Conservation (phyloP, 2,888 invertebrate species). For the Drosophila formosana region DNA sequence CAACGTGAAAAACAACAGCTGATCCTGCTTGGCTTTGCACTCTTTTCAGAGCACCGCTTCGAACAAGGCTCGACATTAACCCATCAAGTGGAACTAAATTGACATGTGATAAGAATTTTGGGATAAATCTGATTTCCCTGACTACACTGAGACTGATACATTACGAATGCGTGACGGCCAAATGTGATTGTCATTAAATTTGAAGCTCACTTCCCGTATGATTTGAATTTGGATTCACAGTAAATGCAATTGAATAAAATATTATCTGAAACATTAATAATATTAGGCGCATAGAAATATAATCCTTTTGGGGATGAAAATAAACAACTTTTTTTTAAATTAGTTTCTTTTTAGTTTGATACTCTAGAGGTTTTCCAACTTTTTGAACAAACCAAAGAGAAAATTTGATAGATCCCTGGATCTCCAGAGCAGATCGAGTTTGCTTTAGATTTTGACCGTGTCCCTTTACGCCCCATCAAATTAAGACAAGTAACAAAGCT, state of each 20-base stretch:
- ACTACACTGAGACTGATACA: background rate
- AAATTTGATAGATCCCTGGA: too few species aligned
- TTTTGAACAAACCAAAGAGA: too few species aligned
- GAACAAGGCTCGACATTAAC: slow-evolving; percentile 35
- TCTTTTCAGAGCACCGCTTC: slow-evolving; percentile 15
- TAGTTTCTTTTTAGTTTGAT: too few species aligned
- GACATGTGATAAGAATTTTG: slow-evolving; percentile 72
- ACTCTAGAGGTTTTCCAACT: too few species aligned
- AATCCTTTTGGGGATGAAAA: too few species aligned
- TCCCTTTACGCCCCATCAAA: too few species aligned
- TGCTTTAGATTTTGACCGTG: too few species aligned
- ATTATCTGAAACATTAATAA: too few species aligned
- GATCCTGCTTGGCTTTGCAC: slow-evolving; percentile 63
- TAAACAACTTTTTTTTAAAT: too few species aligned
- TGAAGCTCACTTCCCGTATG: slow-evolving; percentile 2
- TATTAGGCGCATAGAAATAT: too few species aligned
- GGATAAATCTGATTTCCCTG: slow-evolving; percentile 28
- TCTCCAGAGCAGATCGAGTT: too few species aligned
- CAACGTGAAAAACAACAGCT: slow-evolving; percentile 76
- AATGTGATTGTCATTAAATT: slow-evolving; percentile 3
- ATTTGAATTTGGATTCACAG: slow-evolving; percentile 8
- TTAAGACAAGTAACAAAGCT: background rate
- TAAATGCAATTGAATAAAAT: too few species aligned
- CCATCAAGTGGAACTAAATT: slow-evolving; percentile 73
- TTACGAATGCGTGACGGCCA: background rate